Percentiles rank a stretch among this genome's conserved stretches.
These are phyloP conservation scores for Parapristionchus giblindavisi DNA, from an alignment of 2,888 invertebrate species.

Conservation along the genomic window DNA sequence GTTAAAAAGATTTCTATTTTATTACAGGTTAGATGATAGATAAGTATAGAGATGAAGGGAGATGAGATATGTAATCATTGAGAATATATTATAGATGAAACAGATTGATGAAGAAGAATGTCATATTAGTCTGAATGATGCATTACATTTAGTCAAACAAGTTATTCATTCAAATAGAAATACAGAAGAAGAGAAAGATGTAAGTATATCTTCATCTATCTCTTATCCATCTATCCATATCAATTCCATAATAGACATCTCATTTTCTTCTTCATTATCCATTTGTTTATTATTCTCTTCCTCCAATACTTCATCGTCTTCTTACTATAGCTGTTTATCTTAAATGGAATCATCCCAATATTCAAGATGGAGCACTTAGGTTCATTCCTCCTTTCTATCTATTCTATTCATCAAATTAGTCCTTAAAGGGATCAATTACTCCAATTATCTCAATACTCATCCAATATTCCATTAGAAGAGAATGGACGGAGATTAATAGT, in stretches of 20 bases:
- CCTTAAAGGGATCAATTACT: conserved; percentile 6
- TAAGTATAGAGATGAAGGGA: too few relatives aligned
- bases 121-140: conserved; percentile 26
- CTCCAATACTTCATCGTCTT: conserved; percentile 21
- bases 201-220: background rate
- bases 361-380: background rate
- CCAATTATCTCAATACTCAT: background rate
- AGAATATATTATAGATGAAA: background rate
- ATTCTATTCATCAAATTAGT: background rate
- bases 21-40: too few relatives aligned
- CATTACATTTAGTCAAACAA: conserved; percentile 12
- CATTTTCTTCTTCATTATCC: conserved; percentile 25
- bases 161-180: background rate
- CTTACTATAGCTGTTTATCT: conserved; percentile 23
- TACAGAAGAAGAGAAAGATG: background rate
- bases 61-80: too few relatives aligned
- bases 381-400: too few relatives aligned
- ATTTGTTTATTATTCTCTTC: conserved; percentile 20
- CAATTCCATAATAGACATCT: background rate
- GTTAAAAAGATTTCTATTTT: too few relatives aligned
- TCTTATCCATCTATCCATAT: background rate
- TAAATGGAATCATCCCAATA: conserved; percentile 6
- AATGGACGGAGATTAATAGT: background rate
- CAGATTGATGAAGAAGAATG: background rate
- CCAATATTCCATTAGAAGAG: background rate